Evolutionary conservation across 2,888 invertebrate genomes (phyloP).

Genomic region (Microplitis deprimator): DNA sequence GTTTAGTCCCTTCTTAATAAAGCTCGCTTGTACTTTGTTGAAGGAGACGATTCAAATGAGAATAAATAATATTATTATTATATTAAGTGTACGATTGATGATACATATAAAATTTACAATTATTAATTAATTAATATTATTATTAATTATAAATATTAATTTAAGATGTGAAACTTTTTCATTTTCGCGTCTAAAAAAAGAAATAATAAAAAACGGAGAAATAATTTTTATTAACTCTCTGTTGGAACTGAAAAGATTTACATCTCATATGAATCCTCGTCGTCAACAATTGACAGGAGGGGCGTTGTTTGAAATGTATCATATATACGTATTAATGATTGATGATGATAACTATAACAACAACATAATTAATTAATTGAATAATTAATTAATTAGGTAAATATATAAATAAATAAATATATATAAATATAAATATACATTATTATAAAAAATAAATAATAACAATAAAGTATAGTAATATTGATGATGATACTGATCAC

Average conservation of each 20-base stretch:
- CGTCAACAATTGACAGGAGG: conserved; percentile 65
- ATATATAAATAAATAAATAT: conserved; percentile 50
- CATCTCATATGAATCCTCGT: conserved; percentile 61
- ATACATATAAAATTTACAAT: conserved; percentile 12
- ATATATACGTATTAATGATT: conserved; percentile 70
- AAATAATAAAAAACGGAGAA: background rate
- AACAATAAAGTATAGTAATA: conserved; percentile 55
- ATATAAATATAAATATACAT: conserved; percentile 57
- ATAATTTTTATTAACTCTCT: conserved; percentile 1
- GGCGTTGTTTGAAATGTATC: conserved; percentile 71
- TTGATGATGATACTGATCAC: conserved; percentile 53
- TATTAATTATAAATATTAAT: conserved; percentile 26
- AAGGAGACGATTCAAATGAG: conserved; percentile 62
- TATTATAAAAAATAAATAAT: conserved; percentile 52
- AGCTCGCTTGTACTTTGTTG: conserved; percentile 64
- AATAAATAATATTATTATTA: conserved; percentile 7
- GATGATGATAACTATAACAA: conserved; percentile 69
- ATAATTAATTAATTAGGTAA: conserved; percentile 60
- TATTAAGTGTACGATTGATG: conserved; percentile 24
- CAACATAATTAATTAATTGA: conserved; percentile 66
- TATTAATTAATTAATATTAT: conserved; percentile 7
- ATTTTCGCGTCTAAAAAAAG: conserved; percentile 37
- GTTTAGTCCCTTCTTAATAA: conserved; percentile 67
- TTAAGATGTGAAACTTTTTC: conserved; percentile 44
- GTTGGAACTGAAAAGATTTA: conserved; percentile 48